Conservation (phyloP, 2,797 vertebrate genomes). For the Meda fulgida region DNA sequence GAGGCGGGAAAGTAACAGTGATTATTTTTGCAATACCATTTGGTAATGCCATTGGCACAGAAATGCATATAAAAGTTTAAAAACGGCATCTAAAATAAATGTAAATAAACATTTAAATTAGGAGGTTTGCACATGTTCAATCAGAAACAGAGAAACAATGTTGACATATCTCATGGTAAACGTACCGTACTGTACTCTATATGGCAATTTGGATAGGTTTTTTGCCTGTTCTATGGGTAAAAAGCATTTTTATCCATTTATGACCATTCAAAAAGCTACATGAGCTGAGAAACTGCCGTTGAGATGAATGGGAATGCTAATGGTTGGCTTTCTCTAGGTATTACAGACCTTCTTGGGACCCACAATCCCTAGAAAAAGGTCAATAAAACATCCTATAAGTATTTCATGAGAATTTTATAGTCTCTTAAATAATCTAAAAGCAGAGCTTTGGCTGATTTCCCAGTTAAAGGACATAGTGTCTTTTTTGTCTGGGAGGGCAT, state of each 20-base stretch:
- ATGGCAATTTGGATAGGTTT: not conserved
- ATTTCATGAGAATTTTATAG: slow-evolving; percentile 44
- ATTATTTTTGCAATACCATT: not conserved
- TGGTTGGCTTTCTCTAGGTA: not conserved
- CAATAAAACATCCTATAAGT: slow-evolving; percentile 42
- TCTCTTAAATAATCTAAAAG: slow-evolving; percentile 36
- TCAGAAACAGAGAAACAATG: not conserved
- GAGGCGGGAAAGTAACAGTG: not conserved
- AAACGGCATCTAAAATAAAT: not conserved
- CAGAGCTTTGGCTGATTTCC: slow-evolving; percentile 36
- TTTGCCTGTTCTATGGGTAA: not conserved
- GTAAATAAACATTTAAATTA: not conserved
- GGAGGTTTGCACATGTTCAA: not conserved
- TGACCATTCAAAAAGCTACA: slow-evolving; percentile 1
- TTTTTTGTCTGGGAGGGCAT: not conserved
- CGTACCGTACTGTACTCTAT: accelerated
- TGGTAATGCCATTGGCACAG: not conserved
- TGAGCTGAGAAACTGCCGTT: not conserved
- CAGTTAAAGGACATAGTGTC: slow-evolving; percentile 19
- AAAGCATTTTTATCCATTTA: slow-evolving; percentile 7
- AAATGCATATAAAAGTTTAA: not conserved
- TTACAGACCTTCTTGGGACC: not conserved
- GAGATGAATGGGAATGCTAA: slow-evolving; percentile 12
- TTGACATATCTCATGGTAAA: not conserved
- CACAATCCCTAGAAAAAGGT: slow-evolving; percentile 9